These are phyloP conservation scores for Zaprionus nigranus DNA, from an alignment of 1,140 invertebrate genomes.

Conservation along the genomic window DNA sequence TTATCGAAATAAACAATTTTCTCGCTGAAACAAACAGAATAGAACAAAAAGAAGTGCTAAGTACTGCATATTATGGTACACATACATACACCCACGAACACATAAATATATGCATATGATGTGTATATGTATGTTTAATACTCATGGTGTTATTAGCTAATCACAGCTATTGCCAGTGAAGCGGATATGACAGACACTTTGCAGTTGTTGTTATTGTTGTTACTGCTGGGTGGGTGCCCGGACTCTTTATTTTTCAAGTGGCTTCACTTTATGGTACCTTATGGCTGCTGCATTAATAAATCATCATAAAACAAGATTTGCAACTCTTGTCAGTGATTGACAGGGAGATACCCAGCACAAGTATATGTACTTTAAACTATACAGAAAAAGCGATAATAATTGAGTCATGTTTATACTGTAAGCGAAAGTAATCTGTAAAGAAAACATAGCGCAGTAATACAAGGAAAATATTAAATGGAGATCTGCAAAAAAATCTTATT, in stretches of 20 bases:
- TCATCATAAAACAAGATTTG: slow-evolving; percentile 65
- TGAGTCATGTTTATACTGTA: neutral
- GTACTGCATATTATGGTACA: slow-evolving; percentile 32
- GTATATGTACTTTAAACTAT: neutral
- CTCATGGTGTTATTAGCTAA: slow-evolving; percentile 33
- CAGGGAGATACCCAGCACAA: slow-evolving; percentile 3
- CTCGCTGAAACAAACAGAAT: slow-evolving; percentile 34
- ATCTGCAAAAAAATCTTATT: no score
- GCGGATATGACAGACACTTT: slow-evolving; percentile 47
- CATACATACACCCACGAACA: slow-evolving; percentile 7
- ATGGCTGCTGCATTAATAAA: slow-evolving; percentile 71
- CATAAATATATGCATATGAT: slow-evolving; percentile 27
- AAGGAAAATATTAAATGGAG: no score
- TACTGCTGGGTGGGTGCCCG: slow-evolving; percentile 24
- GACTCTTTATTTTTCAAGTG: slow-evolving; percentile 55
- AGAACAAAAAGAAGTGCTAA: slow-evolving; percentile 64
- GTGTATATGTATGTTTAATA: slow-evolving; percentile 23
- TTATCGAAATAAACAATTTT: slow-evolving; percentile 75
- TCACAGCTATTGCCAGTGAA: slow-evolving; percentile 25
- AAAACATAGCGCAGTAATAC: no score
- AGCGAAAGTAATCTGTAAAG: neutral
- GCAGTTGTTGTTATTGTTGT: slow-evolving; percentile 20
- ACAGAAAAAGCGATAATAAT: neutral
- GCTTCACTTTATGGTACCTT: slow-evolving; percentile 70
- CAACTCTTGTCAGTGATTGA: neutral